Conservation (phyloP, 2,888 invertebrate genomes). For the Chalcis sispes region DNA sequence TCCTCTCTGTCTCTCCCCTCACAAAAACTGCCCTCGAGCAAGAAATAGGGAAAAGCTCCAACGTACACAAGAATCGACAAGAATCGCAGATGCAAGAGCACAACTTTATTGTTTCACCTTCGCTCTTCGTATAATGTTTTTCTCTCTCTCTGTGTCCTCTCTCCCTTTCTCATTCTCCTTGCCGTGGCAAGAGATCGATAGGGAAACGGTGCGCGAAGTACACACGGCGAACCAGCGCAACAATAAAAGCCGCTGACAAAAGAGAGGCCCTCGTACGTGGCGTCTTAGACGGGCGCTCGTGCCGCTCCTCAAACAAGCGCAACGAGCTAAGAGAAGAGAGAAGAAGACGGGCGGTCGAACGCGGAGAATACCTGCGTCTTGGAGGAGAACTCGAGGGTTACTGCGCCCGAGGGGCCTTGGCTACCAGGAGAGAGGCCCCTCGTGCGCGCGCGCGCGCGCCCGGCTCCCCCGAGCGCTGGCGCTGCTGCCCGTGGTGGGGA, state of each 20-base stretch:
- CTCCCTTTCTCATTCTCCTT: too few relatives aligned
- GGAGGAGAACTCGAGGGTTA: constrained; percentile 76
- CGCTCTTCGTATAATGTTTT: too few relatives aligned
- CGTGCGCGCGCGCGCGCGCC: constrained; percentile 56
- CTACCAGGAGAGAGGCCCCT: constrained; percentile 69
- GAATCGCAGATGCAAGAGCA: too few relatives aligned
- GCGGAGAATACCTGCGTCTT: constrained; percentile 74
- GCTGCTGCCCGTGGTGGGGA: background rate
- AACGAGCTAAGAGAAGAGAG: background rate
- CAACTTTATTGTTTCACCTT: too few relatives aligned
- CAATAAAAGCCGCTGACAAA: background rate
- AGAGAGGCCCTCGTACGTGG: background rate
- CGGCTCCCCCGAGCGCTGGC: constrained; percentile 39
- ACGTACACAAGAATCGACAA: too few relatives aligned
- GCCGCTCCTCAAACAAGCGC: constrained; percentile 26
- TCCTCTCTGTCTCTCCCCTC: too few relatives aligned
- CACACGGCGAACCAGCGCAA: too few relatives aligned
- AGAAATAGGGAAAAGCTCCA: too few relatives aligned
- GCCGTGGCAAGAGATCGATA: too few relatives aligned
- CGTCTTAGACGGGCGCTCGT: constrained; percentile 29
- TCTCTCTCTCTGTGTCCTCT: too few relatives aligned
- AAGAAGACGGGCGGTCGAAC: constrained; percentile 7
- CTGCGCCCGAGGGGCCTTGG: constrained; percentile 76
- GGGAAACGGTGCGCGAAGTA: too few relatives aligned
- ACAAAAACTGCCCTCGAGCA: too few relatives aligned